Evolutionary conservation across 2,113 vertebrate genomes (phyloP).

Genomic region (Panthera tigris): DNA sequence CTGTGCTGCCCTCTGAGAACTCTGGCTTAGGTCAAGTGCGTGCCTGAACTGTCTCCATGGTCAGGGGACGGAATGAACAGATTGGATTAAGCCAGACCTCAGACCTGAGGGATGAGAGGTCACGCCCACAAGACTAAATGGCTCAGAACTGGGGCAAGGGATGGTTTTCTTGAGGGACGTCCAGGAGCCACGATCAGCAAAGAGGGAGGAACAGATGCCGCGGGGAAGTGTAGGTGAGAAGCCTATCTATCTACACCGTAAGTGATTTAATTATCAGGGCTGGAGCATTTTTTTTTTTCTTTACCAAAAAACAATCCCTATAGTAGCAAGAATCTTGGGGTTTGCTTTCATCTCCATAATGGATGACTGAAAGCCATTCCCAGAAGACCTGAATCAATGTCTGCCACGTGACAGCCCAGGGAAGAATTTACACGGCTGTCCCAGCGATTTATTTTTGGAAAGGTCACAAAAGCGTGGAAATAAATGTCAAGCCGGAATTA

Average conservation of each 20-base stretch:
- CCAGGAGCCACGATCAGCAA: background rate
- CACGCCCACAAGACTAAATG: background rate
- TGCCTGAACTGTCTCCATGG: background rate
- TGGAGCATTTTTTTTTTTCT: background rate
- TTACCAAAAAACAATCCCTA: background rate
- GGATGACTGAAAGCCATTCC: background rate
- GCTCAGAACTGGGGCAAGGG: background rate
- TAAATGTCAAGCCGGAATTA: conserved; percentile 40
- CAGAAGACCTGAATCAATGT: background rate
- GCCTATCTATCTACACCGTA: background rate
- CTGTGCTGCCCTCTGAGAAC: too few relatives aligned
- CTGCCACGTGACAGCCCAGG: background rate
- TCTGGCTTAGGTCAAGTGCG: background rate
- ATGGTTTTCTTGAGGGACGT: background rate
- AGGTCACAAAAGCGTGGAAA: background rate
- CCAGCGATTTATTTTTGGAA: conserved; percentile 25
- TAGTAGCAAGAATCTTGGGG: background rate
- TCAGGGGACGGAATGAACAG: background rate
- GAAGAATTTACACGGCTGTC: background rate
- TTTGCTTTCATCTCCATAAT: background rate
- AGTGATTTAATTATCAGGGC: background rate
- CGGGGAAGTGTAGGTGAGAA: background rate
- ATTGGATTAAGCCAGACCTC: background rate
- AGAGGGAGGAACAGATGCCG: background rate
- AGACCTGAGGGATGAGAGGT: background rate